Percentiles rank a stretch among this genome's conserved stretches.
These are phyloP conservation scores for Conomelus anceps DNA, from an alignment of 2,888 invertebrate genomes.

Conservation along the genomic window DNA sequence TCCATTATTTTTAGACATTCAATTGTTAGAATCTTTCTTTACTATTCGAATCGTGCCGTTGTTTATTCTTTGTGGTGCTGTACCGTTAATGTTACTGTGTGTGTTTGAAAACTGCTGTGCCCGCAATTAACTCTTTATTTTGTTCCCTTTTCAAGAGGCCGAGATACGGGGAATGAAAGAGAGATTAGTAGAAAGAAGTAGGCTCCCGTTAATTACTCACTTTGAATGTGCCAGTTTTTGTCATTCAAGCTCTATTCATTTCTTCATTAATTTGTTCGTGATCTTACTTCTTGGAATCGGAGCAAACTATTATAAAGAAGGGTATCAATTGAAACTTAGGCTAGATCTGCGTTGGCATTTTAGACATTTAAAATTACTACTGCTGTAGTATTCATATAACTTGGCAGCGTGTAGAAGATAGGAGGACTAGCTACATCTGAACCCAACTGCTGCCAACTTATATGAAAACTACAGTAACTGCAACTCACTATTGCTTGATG, in stretches of 20 bases:
- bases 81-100: neutral
- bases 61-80: neutral
- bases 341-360: neutral
- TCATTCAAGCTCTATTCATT: neutral
- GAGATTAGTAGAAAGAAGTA: neutral
- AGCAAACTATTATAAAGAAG: neutral
- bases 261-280: neutral
- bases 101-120: neutral
- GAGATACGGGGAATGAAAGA: neutral
- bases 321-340: neutral
- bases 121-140: neutral
- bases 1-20: neutral
- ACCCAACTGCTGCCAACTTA: no score
- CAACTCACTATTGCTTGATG: no score
- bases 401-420: no score
- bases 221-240: neutral
- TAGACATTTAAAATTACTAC: neutral
- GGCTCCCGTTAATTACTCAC: neutral
- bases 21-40: neutral
- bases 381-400: no score
- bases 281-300: neutral
- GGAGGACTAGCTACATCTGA: no score
- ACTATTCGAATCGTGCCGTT: neutral
- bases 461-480: no score
- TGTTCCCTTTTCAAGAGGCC: neutral